These are phyloP conservation scores for Calliphora vomitoria DNA, from an alignment of 2,888 invertebrate genomes.

Conservation along the genomic window DNA sequence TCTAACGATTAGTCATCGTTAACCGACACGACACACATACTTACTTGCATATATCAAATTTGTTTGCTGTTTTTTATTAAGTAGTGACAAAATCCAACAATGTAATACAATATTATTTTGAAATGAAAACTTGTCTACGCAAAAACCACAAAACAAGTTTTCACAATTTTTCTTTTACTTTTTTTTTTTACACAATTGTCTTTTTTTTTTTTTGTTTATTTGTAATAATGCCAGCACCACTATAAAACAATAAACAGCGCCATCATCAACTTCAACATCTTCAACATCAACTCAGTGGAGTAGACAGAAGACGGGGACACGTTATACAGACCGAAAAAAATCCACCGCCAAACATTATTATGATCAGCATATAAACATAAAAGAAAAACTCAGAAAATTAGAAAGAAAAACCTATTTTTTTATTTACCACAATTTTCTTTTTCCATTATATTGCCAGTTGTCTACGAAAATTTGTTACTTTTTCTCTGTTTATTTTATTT, in stretches of 20 bases:
- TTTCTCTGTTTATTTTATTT: slow-evolving; percentile 21
- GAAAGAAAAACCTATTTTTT: slow-evolving; percentile 60
- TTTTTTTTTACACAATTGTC: slow-evolving; percentile 31
- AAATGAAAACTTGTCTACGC: slow-evolving; percentile 69
- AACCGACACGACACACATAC: not conserved
- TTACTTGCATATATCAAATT: slow-evolving; percentile 17
- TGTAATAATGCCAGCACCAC: slow-evolving; percentile 25
- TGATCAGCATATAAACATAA: slow-evolving; percentile 17
- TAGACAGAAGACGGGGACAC: slow-evolving; percentile 19
- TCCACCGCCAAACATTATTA: slow-evolving; percentile 29
- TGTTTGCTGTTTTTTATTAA: slow-evolving; percentile 15
- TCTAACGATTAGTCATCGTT: slow-evolving; percentile 65
- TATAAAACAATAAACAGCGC: slow-evolving; percentile 33
- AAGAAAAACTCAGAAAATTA: not conserved
- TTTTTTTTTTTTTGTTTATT: too few relatives aligned
- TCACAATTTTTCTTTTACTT: slow-evolving; percentile 66
- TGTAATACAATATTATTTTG: slow-evolving; percentile 48
- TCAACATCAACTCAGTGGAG: slow-evolving; percentile 23
- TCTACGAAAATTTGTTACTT: slow-evolving; percentile 44
- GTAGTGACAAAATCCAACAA: slow-evolving; percentile 54
- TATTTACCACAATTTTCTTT: slow-evolving; percentile 59
- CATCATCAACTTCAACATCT: slow-evolving; percentile 37
- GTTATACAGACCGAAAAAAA: slow-evolving; percentile 7
- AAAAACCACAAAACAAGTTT: slow-evolving; percentile 70
- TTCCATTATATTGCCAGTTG: slow-evolving; percentile 13